A percentile compares a stretch with the other conserved stretches of the same genome.
These are phyloP conservation scores for Notiomystis cincta DNA, from an alignment of 2,113 vertebrate genomes.

Conservation along the genomic window DNA sequence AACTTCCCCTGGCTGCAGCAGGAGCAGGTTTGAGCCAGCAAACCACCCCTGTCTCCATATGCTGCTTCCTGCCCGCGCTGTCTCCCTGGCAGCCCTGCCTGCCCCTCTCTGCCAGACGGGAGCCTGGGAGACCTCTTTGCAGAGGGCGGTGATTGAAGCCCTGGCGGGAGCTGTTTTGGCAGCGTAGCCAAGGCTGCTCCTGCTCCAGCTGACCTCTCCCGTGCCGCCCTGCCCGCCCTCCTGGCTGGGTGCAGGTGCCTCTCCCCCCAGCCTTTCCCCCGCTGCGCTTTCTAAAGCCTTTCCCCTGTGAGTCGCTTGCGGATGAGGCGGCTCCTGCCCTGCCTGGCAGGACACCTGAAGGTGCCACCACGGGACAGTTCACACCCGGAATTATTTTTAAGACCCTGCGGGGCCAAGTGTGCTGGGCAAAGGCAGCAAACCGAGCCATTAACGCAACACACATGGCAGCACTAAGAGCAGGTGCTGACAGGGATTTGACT, in stretches of 20 bases:
- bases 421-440: background rate
- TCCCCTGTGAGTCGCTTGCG: fast-evolving
- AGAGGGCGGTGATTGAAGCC: conserved; percentile 40
- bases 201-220: conserved; percentile 24
- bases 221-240: background rate
- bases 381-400: background rate
- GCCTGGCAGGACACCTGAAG: background rate
- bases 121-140: too few species aligned
- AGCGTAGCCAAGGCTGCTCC: conserved; percentile 8
- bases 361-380: fast-evolving
- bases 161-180: conserved; percentile 21
- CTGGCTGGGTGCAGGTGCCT: background rate
- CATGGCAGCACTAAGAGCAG: background rate
- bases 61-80: background rate
- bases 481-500: background rate
- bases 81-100: conserved; percentile 20
- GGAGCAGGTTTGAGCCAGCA: background rate
- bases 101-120: too few species aligned
- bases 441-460: background rate
- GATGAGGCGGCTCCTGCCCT: background rate
- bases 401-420: background rate
- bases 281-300: background rate
- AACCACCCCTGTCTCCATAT: background rate
- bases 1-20: background rate
- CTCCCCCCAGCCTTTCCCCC: background rate